Base-by-base conservation (phyloP, 2,888 invertebrate genomes). In the Subacronicta megacephala region DNA sequence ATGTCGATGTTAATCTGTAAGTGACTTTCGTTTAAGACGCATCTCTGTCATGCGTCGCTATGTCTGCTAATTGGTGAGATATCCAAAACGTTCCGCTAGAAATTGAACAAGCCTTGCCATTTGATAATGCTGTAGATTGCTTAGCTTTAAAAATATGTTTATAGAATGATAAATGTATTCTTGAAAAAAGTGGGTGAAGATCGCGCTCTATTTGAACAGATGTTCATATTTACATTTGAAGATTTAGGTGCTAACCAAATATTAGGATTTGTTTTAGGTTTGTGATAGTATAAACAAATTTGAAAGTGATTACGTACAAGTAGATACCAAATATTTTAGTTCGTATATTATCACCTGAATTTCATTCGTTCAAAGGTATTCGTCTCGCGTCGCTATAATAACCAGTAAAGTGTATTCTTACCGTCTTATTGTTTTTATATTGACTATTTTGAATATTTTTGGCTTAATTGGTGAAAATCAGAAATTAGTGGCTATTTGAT, bases 1-100 rank as follows among this genome's bases (percentile, higher is more conserved):
- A 75, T 75, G 63, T 56, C 13, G 55, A 62, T 63, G 55, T 35
- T 63, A 63, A 71, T 68, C 63, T 52, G 45, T 18, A 50, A 63
- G 57, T 63, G 64, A 82, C 78, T 82, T 83, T 82, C 80, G 57
- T 81, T 81, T 75, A 53, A 51, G 60, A 50, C 70, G 68, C 69
- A 71, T 69, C 59, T 69, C 59, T 73, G 75, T 65, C 72, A 80
- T 79, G 82, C 82, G 69, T 75, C 62, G 74, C 59, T 66, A 68
- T 71, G 62, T 71, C 53, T 20, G 49, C 43, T 80, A 78, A 80
- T 73, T 75, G 75, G 63, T 56, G 51, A 58, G 31, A 70, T 72
- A 80, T 78, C 73, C 70, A 53, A 65, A 67, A 72, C 72, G 58
- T 73, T 75, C 62, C 58, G 12, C 50, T 63, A 59, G 72, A 72